Conservation (phyloP, 2,797 vertebrate genomes). For the Gadopsis bispinosus region DNA sequence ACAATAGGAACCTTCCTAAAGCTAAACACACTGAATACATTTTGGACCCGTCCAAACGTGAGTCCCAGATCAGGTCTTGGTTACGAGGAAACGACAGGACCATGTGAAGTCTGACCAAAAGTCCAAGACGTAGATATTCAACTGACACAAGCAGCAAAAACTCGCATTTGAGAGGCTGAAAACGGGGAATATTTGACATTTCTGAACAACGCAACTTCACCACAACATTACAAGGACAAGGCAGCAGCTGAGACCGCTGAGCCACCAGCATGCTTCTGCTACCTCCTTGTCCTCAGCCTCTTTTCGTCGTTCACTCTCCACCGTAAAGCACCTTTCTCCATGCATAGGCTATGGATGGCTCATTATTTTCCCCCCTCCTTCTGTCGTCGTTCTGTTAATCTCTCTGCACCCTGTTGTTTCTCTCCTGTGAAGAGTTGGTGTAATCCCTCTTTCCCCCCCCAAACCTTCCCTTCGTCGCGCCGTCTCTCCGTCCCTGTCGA, state of each 20-base stretch:
- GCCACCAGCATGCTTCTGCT: background rate
- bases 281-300: background rate
- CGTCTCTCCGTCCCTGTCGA: constrained; percentile 25
- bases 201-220: background rate
- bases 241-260: background rate
- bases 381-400: constrained; percentile 12
- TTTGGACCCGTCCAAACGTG: background rate
- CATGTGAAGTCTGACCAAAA: background rate
- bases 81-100: background rate
- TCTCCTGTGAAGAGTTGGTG: constrained; percentile 45
- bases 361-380: background rate
- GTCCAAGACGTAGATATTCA: background rate
- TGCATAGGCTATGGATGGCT: background rate
- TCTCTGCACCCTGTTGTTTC: constrained; percentile 40
- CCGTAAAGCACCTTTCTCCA: background rate
- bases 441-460: constrained; percentile 46
- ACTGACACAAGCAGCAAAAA: background rate
- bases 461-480: background rate
- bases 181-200: background rate
- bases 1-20: background rate
- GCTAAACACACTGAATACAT: background rate
- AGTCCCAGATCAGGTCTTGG: background rate
- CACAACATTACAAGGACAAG: background rate
- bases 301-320: background rate
- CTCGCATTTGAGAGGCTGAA: background rate